These are phyloP conservation scores for Speoplatyrhinus poulsoni DNA, from an alignment of 2,113 vertebrate genomes.

Conservation along the genomic window DNA sequence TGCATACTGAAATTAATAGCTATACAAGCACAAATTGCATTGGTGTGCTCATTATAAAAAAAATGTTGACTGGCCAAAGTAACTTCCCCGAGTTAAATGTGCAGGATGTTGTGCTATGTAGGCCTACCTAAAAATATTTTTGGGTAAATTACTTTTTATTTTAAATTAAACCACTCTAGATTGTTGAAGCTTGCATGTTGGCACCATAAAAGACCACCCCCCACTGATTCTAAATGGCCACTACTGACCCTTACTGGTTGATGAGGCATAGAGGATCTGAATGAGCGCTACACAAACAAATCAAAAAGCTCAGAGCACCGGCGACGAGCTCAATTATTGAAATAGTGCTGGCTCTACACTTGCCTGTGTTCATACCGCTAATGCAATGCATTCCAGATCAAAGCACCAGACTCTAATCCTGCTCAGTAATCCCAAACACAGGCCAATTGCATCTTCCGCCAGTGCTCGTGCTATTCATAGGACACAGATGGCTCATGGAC, in stretches of 20 bases:
- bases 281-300: constrained; percentile 35
- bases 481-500: constrained; percentile 31
- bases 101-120: too few relatives aligned
- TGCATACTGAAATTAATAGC: too few relatives aligned
- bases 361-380: constrained; percentile 31
- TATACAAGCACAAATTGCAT: too few relatives aligned
- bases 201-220: too few relatives aligned
- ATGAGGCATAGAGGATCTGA: constrained; percentile 22
- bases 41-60: too few relatives aligned
- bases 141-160: too few relatives aligned
- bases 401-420: constrained; percentile 34
- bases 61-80: too few relatives aligned
- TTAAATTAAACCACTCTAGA: too few relatives aligned
- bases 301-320: constrained; percentile 20
- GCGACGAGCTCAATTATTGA: constrained; percentile 33
- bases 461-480: background rate
- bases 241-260: constrained; percentile 22
- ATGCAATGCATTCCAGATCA: constrained; percentile 31
- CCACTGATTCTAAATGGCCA: constrained; percentile 12
- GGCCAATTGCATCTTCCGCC: background rate
- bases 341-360: constrained; percentile 22
- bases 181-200: too few relatives aligned
- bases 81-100: too few relatives aligned
- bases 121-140: too few relatives aligned
- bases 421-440: constrained; percentile 27